Evolutionary conservation across 2,113 vertebrate species (phyloP).

Genomic region (Spheniscus mendiculus): DNA sequence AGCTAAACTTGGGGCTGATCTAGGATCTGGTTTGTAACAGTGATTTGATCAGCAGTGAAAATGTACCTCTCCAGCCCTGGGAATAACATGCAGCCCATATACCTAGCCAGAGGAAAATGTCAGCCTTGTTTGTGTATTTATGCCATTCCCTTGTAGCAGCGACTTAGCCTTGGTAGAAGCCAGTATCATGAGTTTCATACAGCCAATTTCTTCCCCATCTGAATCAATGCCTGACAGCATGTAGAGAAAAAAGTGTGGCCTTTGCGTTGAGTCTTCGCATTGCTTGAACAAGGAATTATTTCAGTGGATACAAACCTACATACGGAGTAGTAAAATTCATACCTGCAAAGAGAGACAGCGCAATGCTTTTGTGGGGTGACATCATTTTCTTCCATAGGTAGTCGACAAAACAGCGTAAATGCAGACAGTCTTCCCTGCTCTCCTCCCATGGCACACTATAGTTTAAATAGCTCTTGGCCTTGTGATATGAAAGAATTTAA

Average conservation of each 20-base stretch:
- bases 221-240: not conserved
- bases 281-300: not conserved
- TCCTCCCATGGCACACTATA: not conserved
- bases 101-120: not conserved
- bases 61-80: not conserved
- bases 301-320: not conserved
- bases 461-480: not conserved
- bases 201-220: not conserved
- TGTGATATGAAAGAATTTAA: not conserved
- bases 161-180: not conserved
- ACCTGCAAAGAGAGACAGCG: not conserved
- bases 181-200: not conserved
- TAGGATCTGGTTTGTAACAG: not conserved
- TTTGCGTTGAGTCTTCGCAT: not conserved
- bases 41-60: not conserved
- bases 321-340: not conserved
- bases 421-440: not conserved
- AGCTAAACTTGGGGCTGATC: not conserved
- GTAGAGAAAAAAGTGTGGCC: not conserved
- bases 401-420: not conserved
- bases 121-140: not conserved
- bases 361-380: not conserved
- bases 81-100: not conserved
- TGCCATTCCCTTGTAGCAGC: not conserved
- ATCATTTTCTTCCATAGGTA: not conserved